These are phyloP conservation scores for Ceratitis capitata DNA, from an alignment of 1,140 invertebrate genomes.

Conservation along the genomic window DNA sequence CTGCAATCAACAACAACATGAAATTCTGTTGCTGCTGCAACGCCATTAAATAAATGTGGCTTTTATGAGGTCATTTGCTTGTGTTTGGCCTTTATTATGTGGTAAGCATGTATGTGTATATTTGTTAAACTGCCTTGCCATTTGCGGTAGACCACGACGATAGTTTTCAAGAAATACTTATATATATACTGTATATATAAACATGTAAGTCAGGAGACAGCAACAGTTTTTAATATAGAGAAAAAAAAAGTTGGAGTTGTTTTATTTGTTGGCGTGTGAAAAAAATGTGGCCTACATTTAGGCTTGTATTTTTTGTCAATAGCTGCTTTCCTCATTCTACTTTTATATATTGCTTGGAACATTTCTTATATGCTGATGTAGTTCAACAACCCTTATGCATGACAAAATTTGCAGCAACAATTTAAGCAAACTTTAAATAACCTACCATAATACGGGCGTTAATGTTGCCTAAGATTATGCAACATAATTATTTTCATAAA, in stretches of 20 bases:
- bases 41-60: constrained; percentile 28
- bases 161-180: constrained; percentile 22
- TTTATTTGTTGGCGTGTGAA: too few species aligned
- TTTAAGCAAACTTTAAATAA: not conserved
- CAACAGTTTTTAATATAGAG: not conserved
- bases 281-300: constrained; percentile 6
- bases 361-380: too few species aligned
- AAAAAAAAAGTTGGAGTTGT: too few species aligned
- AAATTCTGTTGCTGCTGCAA: constrained; percentile 7
- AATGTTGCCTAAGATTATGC: not conserved
- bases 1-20: not conserved
- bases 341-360: too few species aligned
- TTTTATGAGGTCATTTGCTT: constrained; percentile 37
- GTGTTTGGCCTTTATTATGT: constrained; percentile 10
- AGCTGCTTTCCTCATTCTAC: not conserved
- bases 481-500: too few species aligned
- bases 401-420: not conserved
- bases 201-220: not conserved
- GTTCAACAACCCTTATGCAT: not conserved
- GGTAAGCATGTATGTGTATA: too few species aligned
- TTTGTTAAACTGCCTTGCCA: not conserved
- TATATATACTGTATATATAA: not conserved
- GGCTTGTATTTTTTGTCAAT: not conserved
- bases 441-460: not conserved
- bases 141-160: constrained; percentile 3